Evolutionary conservation across 2,797 vertebrate genomes (phyloP).

Genomic region (Gymnocypris eckloni): DNA sequence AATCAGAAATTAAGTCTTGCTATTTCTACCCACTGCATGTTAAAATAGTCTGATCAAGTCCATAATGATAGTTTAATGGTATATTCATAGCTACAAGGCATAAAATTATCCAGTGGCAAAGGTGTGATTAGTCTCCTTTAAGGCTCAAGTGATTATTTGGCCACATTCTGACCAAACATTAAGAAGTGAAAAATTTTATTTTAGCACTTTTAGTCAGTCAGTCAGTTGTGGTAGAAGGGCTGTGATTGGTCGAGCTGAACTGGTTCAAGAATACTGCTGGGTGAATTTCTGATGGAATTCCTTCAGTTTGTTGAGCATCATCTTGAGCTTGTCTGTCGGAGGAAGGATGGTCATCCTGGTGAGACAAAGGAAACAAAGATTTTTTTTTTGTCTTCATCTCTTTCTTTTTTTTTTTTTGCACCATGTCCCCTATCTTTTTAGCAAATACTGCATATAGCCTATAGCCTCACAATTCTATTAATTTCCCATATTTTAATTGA

Average conservation of each 20-base stretch:
- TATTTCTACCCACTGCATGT: not conserved
- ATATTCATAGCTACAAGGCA: not conserved
- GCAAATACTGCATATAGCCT: not conserved
- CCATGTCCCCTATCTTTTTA: not conserved
- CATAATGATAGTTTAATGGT: not conserved
- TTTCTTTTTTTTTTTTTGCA: not conserved
- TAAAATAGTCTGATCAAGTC: not conserved
- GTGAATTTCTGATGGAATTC: constrained; percentile 86
- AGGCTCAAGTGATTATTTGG: constrained; percentile 33
- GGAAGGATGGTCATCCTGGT: constrained; percentile 93
- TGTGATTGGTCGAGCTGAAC: not conserved
- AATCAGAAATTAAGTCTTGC: not conserved
- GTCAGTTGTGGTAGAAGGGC: constrained; percentile 41
- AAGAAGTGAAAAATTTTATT: constrained; percentile 57
- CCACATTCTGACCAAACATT: constrained; percentile 31
- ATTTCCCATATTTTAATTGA: not conserved
- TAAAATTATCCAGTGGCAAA: not conserved
- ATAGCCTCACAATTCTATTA: not conserved
- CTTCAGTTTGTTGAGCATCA: constrained; percentile 85
- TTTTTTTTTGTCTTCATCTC: not conserved
- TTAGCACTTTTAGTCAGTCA: constrained; percentile 50
- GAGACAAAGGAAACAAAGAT: not conserved
- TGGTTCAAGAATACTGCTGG: constrained; percentile 80
- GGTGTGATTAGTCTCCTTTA: constrained; percentile 45
- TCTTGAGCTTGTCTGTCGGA: constrained; percentile 82